Evolutionary conservation across 2,113 vertebrate genomes (phyloP).

Genomic region (Paramisgurnus dabryanus): DNA sequence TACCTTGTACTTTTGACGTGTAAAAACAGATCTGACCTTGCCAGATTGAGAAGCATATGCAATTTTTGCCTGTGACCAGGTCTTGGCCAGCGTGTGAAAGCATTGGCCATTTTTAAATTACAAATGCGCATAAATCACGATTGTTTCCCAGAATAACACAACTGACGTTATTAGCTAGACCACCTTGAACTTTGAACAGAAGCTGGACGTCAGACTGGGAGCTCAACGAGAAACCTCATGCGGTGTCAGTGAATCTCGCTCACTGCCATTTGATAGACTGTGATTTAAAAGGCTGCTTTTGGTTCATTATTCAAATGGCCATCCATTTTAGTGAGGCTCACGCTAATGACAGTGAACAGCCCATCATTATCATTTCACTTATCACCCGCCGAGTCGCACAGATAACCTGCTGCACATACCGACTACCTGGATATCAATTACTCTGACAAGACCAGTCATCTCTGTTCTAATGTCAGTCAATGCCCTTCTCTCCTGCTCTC

Average conservation of each 20-base stretch:
- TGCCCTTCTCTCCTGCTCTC: not conserved
- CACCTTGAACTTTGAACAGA: not conserved
- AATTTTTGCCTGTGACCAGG: too few relatives aligned
- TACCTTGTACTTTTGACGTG: too few relatives aligned
- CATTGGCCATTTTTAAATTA: too few relatives aligned
- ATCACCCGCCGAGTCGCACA: constrained; percentile 32
- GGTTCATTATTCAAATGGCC: constrained; percentile 47
- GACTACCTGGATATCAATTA: constrained; percentile 53
- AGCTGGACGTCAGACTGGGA: not conserved
- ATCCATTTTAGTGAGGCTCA: constrained; percentile 31
- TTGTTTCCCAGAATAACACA: too few relatives aligned
- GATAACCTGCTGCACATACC: constrained; percentile 23
- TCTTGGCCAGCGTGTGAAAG: too few relatives aligned
- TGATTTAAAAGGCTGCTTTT: constrained; percentile 23
- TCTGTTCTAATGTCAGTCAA: constrained; percentile 1
- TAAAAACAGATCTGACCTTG: too few relatives aligned
- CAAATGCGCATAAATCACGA: too few relatives aligned
- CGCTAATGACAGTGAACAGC: constrained; percentile 28
- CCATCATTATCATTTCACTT: constrained; percentile 49
- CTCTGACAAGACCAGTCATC: constrained; percentile 41
- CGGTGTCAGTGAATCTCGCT: not conserved
- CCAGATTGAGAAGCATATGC: too few relatives aligned
- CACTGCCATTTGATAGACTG: constrained; percentile 8
- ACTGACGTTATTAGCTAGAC: not conserved
- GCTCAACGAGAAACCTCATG: not conserved